Conservation (phyloP, 2,797 vertebrate genomes). For the Loriculus beryllinus region DNA sequence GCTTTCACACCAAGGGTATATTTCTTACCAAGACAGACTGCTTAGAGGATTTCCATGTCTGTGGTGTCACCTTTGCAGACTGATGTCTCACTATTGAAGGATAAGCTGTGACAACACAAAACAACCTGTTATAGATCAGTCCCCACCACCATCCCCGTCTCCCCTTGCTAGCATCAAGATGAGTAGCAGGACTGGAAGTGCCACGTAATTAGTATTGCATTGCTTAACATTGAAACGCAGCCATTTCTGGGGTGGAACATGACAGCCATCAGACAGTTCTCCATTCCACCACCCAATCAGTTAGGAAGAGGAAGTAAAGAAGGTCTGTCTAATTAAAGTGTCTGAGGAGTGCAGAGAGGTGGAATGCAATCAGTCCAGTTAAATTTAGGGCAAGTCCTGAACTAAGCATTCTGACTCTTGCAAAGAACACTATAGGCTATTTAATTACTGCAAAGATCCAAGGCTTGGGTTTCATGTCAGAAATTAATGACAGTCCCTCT, state of each 20-base stretch:
- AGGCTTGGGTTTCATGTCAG: neutral
- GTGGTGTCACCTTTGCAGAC: slow-evolving; percentile 75
- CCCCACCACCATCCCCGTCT: neutral
- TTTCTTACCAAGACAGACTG: slow-evolving; percentile 77
- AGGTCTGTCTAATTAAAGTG: slow-evolving; percentile 26
- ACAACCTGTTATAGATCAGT: neutral
- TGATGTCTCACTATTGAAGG: slow-evolving; percentile 81
- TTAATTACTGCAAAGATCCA: neutral
- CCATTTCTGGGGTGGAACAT: neutral
- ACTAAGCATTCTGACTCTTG: neutral
- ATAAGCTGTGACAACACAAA: slow-evolving; percentile 73
- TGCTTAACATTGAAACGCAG: slow-evolving; percentile 21
- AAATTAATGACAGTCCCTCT: neutral
- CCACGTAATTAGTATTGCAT: slow-evolving; percentile 22
- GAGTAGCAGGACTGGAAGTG: slow-evolving; percentile 37
- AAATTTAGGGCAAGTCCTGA: neutral
- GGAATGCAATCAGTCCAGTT: slow-evolving; percentile 45
- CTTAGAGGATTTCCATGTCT: slow-evolving; percentile 82
- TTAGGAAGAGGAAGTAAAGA: slow-evolving; percentile 29
- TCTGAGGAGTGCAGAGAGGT: slow-evolving; percentile 30
- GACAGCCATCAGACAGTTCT: neutral
- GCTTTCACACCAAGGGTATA: neutral
- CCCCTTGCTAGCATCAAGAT: neutral
- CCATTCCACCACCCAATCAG: neutral
- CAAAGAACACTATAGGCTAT: neutral